Conservation (phyloP, 2,113 vertebrate species). For the Aix galericulata region DNA sequence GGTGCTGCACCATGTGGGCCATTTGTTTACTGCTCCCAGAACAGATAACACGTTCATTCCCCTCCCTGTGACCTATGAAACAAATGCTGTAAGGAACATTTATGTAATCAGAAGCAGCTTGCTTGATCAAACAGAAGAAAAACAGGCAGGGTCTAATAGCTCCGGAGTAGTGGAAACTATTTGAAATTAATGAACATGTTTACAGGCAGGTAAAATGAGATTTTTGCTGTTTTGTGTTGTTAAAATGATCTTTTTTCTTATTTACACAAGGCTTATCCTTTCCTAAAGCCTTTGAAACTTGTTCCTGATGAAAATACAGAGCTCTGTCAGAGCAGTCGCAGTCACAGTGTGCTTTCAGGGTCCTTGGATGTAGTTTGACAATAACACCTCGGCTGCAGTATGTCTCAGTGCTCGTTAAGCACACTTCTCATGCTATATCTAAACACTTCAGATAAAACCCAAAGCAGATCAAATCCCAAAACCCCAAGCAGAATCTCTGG, state of each 20-base stretch:
- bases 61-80: background rate
- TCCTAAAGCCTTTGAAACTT: background rate
- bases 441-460: background rate
- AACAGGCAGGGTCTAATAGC: background rate
- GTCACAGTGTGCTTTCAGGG: background rate
- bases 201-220: background rate
- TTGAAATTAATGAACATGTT: background rate
- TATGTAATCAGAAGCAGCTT: background rate
- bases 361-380: background rate
- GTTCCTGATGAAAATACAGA: background rate
- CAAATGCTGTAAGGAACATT: background rate
- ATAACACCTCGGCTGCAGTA: background rate
- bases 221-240: background rate
- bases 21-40: background rate
- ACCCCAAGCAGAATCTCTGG: background rate
- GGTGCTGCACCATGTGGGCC: background rate
- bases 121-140: background rate
- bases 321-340: background rate
- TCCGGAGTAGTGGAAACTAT: background rate
- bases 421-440: accelerated
- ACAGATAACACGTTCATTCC: background rate
- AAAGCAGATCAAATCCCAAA: background rate
- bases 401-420: background rate
- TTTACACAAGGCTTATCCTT: background rate
- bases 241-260: background rate